These are phyloP conservation scores for Zaprionus taronus DNA, from an alignment of 1,140 invertebrate species.

Conservation along the genomic window DNA sequence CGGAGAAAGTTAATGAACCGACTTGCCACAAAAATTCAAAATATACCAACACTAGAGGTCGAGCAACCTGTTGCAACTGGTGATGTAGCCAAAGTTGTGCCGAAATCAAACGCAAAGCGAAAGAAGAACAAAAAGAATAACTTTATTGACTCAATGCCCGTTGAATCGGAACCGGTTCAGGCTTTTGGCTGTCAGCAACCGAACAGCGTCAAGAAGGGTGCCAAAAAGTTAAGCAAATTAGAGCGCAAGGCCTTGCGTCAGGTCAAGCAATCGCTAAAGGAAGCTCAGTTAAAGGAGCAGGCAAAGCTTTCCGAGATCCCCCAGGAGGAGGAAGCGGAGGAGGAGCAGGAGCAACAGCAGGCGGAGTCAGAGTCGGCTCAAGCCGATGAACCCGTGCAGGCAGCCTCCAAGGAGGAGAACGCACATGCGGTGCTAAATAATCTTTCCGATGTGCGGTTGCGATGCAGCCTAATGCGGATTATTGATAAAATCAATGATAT, in stretches of 20 bases:
- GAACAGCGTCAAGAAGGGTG: background rate
- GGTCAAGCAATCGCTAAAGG: background rate
- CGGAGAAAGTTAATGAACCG: too few species aligned
- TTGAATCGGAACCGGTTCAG: background rate
- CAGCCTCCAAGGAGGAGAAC: background rate
- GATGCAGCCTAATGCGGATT: background rate
- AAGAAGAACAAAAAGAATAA: background rate
- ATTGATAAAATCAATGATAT: constrained; percentile 14
- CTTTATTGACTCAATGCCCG: background rate
- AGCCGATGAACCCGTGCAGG: background rate
- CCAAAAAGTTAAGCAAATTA: constrained; percentile 13
- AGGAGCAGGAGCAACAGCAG: background rate
- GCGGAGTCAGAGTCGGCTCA: too few species aligned
- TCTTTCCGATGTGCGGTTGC: background rate
- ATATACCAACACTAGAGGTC: background rate
- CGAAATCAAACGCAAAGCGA: background rate
- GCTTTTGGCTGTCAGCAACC: background rate
- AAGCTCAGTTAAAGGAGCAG: background rate
- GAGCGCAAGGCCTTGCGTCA: constrained; percentile 30
- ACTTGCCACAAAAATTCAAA: too few species aligned
- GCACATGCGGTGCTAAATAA: background rate
- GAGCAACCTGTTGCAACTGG: background rate
- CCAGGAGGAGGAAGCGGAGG: background rate
- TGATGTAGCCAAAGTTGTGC: background rate
- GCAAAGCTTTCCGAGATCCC: background rate